Evolutionary conservation across 2,797 vertebrate species (phyloP), one percentile per base, ranked within the genome.

Genomic region (Rhyacichthys aspro): DNA sequence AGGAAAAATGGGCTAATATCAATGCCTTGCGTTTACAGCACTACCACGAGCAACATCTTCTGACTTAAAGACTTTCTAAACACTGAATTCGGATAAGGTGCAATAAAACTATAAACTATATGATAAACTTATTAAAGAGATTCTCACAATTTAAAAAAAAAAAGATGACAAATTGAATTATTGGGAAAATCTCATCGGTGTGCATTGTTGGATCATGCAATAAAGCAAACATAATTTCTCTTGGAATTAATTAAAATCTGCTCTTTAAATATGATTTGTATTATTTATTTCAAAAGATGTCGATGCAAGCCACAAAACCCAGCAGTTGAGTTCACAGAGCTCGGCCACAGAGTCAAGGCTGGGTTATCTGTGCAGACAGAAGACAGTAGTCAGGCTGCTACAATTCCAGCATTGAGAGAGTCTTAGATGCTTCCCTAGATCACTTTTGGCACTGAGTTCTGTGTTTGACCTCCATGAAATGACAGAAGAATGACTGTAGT

Each of bases 401-500:
- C 34, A 65, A 63, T 12, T 59, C 37, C 36, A 56, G 39, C 44
- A 59, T 33, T 74, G 3, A 28, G 11, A 67, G 38, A 68, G 43
- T 34, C 7, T 9, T n/a, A 6, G 10, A 38, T 61, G 8, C 62
- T 48, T 67, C 34, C 67, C 36, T 66, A 38, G 11, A 70, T 84
- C 56, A 78, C 63, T 42, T 67, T 28, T 56, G 45, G 39, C 55
- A 61, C 39, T 47, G 47, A 38, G 48, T 43, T 68, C 36, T 36
- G 19, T 28, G 41, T 23, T 23, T 62, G 70, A 81, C 65, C 64
- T 78, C 55, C 10, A 23, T 61, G 45, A 75, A 74, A 70, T 64
- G 67, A 83, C 67, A 78, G 53, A 50, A 58, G 54, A 74, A 76
- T 68, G 60, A 74, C 63, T 59, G 45, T 11, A 7, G 45, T 23